Conservation (phyloP, 2,888 invertebrate genomes). For the Luperina testacea region DNA sequence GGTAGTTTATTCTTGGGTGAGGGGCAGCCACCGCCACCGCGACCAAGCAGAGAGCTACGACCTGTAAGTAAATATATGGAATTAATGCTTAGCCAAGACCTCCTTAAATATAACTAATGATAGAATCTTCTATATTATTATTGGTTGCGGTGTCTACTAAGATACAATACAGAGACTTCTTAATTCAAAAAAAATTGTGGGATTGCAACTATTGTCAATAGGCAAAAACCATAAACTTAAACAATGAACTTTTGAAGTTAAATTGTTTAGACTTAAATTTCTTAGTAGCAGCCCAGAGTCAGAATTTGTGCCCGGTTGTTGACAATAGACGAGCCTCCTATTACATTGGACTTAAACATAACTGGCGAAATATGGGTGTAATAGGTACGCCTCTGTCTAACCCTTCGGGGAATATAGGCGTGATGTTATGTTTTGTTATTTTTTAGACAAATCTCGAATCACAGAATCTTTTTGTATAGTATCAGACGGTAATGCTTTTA, state of each 20-base stretch:
- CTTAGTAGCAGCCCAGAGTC: background rate
- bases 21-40: constrained; percentile 73
- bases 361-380: background rate
- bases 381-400: background rate
- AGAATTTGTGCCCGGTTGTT: background rate
- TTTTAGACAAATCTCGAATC: background rate
- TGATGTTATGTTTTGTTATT: background rate
- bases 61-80: constrained; percentile 66
- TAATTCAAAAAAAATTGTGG: background rate
- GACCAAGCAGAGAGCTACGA: constrained; percentile 73
- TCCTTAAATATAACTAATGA: too few species aligned
- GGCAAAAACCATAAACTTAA: background rate
- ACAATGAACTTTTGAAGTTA: background rate
- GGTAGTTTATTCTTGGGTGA: constrained; percentile 51
- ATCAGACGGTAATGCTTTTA: background rate
- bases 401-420: background rate
- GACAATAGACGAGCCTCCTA: background rate
- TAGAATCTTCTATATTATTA: background rate
- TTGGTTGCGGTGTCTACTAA: background rate
- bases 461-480: background rate
- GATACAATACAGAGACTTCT: background rate
- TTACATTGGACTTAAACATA: background rate
- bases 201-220: background rate
- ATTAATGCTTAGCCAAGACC: background rate
- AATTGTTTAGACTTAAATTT: background rate